Evolutionary conservation across 1,140 invertebrate genomes (phyloP).

Genomic region (Pogonognathellus flavescens): DNA sequence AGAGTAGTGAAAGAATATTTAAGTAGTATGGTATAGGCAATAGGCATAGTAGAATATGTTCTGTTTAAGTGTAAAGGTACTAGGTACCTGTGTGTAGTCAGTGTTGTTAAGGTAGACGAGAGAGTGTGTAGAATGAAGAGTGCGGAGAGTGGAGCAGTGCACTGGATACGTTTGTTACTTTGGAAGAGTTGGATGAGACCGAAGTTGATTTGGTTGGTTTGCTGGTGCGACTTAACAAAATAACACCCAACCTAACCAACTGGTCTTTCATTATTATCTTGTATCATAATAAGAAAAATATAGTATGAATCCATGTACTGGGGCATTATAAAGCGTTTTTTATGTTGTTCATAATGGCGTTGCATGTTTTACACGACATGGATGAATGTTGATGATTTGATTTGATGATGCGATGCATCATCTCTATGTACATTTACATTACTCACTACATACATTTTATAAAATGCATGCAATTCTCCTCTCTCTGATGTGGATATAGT

Average conservation of each 20-base stretch:
- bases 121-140: no score
- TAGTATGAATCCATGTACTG: constrained; percentile 46
- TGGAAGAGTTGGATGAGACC: constrained; percentile 21
- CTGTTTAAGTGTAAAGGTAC: constrained; percentile 25
- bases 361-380: constrained; percentile 54
- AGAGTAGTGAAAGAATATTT: no score
- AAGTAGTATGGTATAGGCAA: no score
- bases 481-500: neutral
- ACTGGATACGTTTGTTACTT: neutral
- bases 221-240: constrained; percentile 50
- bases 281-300: constrained; percentile 42
- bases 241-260: constrained; percentile 51
- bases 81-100: no score
- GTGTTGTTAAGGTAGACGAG: neutral
- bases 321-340: constrained; percentile 50
- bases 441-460: constrained; percentile 46
- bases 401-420: constrained; percentile 51
- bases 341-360: constrained; percentile 52
- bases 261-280: constrained; percentile 52
- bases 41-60: neutral
- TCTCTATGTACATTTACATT: constrained; percentile 42
- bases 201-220: constrained; percentile 40
- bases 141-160: neutral
- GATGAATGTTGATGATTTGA: constrained; percentile 54
- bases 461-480: constrained; percentile 34